Evolutionary conservation across 2,888 invertebrate species (phyloP), one percentile per base, ranked within the genome.

Genomic region (Melangyna quadrimaculata): DNA sequence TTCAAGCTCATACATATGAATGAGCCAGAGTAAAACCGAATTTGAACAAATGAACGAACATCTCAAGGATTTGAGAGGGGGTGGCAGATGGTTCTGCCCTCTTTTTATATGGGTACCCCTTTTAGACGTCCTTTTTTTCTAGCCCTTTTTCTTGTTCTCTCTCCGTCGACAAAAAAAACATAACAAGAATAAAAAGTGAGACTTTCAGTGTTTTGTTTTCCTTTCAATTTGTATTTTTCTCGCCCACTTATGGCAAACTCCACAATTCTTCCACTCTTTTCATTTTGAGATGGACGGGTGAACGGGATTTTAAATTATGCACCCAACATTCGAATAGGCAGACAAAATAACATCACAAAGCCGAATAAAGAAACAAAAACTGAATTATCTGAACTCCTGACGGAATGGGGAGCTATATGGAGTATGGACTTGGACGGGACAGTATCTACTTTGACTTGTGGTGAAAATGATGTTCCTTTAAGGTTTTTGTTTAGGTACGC

Each of bases 181-280:
- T 8, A 12, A 40, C 17, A 51, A 55, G 61, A 48, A 70, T 73
- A 73, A 78, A 48, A 78, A 81, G 86, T 73, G 81, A 86, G 77
- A 78, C 29, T 73, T 86, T 86, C 71, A 48, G 89, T 91, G 90
- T 91, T 89, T 91, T 90, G 90, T 90, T 90, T 90, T 90, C 89
- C 89, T 90, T 91, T 90, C 90, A 90, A 90, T 90, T 90, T 90
- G 90, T 90, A 90, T 89, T 90, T 90, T 81, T 90, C 90, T 81
- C 81, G 77, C 84, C 84, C 86, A 72, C 79, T 80, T 71, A 70
- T 79, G 57, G 57, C 59, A 80, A 73, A 77, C 63, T 78, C 73
- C 81, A 48, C 63, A 63, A 22, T 17, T 8, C 22, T 24, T 17
- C 70, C 72, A 57, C 57, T 69, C 29, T 59, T 73, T 35, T 51